These are phyloP conservation scores for Heliconius melpomene DNA, from an alignment of 1,140 invertebrate genomes.

Conservation along the genomic window DNA sequence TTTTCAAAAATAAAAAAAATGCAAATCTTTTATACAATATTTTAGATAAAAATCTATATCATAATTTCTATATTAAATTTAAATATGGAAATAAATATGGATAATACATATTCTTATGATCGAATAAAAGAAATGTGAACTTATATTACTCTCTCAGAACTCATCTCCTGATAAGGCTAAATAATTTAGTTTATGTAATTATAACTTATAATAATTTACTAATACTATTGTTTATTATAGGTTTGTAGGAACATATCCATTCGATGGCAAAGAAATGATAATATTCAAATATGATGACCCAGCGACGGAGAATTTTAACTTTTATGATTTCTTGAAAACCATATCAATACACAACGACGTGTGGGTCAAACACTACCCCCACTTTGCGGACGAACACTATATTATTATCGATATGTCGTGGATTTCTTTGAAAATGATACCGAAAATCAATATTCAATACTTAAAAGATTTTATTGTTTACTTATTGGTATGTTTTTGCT, in stretches of 20 bases:
- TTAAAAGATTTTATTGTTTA: conserved; percentile 61
- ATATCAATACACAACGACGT: conserved; percentile 57
- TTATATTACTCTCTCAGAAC: no score
- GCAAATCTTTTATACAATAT: no score
- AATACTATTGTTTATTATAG: conserved; percentile 39
- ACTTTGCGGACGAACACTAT: conserved; percentile 55
- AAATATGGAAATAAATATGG: no score
- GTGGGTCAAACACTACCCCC: conserved; percentile 50
- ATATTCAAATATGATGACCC: conserved; percentile 58
- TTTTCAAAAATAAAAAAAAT: no score
- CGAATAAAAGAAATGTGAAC: no score
- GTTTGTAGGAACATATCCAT: conserved; percentile 43
- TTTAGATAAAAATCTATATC: no score
- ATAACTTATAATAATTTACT: no score
- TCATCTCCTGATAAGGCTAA: no score
- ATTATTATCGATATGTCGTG: conserved; percentile 60
- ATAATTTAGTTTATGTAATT: no score
- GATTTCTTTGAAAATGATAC: conserved; percentile 52
- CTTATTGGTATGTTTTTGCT: conserved; percentile 56
- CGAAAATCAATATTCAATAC: conserved; percentile 63
- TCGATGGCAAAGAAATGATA: conserved; percentile 51
- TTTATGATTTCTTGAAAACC: conserved; percentile 59
- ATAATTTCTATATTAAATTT: no score
- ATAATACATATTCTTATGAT: no score
- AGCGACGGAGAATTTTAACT: conserved; percentile 52